Evolutionary conservation across 2,797 vertebrate species (phyloP).

Genomic region (Pseudomugil gertrudae): DNA sequence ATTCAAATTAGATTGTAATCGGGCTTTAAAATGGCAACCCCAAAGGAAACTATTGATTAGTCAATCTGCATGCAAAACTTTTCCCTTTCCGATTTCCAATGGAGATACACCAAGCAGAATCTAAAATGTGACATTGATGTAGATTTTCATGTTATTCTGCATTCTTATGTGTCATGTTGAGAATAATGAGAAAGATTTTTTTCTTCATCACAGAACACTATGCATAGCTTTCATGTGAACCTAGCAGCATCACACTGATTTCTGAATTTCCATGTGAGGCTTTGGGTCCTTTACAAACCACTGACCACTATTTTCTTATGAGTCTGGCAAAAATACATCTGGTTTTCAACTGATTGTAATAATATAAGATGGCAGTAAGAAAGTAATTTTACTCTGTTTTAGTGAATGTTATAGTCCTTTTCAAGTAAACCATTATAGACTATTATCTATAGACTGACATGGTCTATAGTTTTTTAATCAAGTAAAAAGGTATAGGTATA

Average conservation of each 20-base stretch:
- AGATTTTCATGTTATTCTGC: too few relatives aligned
- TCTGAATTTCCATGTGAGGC: background rate
- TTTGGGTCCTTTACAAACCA: background rate
- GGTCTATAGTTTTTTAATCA: too few relatives aligned
- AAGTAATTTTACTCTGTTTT: background rate
- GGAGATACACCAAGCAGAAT: constrained; percentile 17
- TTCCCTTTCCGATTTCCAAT: constrained; percentile 28
- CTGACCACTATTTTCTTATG: background rate
- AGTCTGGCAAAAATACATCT: background rate
- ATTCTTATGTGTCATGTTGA: background rate
- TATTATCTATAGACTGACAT: too few relatives aligned
- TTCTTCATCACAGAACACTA: too few relatives aligned
- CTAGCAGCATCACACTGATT: background rate
- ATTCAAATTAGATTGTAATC: constrained; percentile 53
- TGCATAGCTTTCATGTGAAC: background rate
- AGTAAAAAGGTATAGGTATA: too few relatives aligned
- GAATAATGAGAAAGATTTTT: too few relatives aligned
- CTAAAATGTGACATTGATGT: background rate
- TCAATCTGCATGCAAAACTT: constrained; percentile 50
- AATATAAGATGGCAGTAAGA: background rate
- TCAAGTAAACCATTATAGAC: too few relatives aligned
- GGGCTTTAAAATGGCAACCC: constrained; percentile 46
- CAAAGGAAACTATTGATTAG: constrained; percentile 60
- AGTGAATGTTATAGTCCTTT: background rate
- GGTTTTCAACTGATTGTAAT: background rate